These are phyloP conservation scores for Boulengeromyrus knoepffleri DNA, from an alignment of 2,113 vertebrate genomes.

Conservation along the genomic window DNA sequence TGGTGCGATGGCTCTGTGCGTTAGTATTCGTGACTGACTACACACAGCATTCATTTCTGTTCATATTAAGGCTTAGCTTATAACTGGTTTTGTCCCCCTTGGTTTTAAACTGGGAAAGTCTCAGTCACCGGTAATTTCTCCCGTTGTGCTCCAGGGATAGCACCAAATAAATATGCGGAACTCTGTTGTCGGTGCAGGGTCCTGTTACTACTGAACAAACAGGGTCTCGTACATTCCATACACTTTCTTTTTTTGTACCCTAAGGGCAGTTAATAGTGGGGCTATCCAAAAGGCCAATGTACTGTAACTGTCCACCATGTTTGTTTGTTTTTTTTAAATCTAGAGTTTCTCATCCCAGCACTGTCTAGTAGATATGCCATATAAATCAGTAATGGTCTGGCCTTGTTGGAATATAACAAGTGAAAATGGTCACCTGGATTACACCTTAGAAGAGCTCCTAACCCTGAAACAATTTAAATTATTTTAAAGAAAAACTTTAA, in stretches of 20 bases:
- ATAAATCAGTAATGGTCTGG: not conserved
- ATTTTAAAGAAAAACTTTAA: not conserved
- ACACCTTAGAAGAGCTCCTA: not conserved
- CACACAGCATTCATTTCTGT: not conserved
- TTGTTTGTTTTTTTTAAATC: not conserved
- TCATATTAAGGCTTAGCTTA: not conserved
- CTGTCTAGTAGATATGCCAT: not conserved
- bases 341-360: not conserved
- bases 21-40: not conserved
- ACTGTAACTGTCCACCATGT: not conserved
- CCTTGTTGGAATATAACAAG: not conserved
- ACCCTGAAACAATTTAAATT: not conserved
- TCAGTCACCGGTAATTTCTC: not conserved
- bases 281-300: not conserved
- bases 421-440: not conserved
- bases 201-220: not conserved
- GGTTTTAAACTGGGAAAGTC: not conserved
- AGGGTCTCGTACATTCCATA: not conserved
- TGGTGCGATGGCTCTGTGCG: not conserved
- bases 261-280: conserved; percentile 3
- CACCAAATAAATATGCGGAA: not conserved
- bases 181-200: not conserved
- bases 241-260: conserved; percentile 1
- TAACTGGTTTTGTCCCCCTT: not conserved
- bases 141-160: not conserved